phyloP scores from a whole-genome alignment of 2,888 invertebrate genomes.

The Trichogramma evanescens region DNA sequence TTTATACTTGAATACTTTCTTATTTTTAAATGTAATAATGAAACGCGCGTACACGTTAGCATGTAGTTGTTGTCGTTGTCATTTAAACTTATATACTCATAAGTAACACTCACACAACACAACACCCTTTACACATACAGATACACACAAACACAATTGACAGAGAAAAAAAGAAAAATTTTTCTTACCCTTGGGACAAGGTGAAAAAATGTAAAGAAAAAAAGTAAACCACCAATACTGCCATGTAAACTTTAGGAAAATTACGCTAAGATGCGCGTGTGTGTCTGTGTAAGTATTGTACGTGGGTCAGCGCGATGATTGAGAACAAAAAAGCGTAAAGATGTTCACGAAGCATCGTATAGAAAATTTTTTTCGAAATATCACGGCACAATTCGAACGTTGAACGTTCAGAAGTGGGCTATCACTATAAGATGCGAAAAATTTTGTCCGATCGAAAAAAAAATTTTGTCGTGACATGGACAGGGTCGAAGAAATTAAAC shows the following conservation, averaged over 20 bases:
- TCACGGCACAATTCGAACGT: conserved; percentile 4
- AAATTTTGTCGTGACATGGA: not conserved
- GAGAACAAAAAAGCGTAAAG: not conserved
- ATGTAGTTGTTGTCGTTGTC: conserved; percentile 5
- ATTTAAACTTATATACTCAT: conserved; percentile 19
- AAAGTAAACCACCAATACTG: conserved; percentile 22
- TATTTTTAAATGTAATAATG: too few relatives aligned
- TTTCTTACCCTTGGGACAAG: not conserved
- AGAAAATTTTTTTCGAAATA: not conserved
- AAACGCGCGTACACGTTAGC: too few relatives aligned
- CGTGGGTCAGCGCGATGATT: not conserved
- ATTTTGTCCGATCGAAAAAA: conserved; percentile 11
- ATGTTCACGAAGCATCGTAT: too few relatives aligned
- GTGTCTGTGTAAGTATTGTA: not conserved
- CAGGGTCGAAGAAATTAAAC: too few relatives aligned
- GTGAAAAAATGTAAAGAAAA: conserved; percentile 10
- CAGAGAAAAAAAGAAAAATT: conserved; percentile 13
- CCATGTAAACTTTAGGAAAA: conserved; percentile 21
- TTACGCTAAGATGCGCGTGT: conserved; percentile 15
- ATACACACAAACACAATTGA: conserved; percentile 16
- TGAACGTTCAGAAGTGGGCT: conserved; percentile 1
- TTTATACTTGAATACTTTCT: too few relatives aligned
- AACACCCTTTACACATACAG: conserved; percentile 8
- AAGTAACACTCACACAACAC: conserved; percentile 12
- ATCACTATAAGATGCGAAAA: not conserved